Conservation (phyloP, 2,113 vertebrate genomes). For the Oryzias celebensis region DNA sequence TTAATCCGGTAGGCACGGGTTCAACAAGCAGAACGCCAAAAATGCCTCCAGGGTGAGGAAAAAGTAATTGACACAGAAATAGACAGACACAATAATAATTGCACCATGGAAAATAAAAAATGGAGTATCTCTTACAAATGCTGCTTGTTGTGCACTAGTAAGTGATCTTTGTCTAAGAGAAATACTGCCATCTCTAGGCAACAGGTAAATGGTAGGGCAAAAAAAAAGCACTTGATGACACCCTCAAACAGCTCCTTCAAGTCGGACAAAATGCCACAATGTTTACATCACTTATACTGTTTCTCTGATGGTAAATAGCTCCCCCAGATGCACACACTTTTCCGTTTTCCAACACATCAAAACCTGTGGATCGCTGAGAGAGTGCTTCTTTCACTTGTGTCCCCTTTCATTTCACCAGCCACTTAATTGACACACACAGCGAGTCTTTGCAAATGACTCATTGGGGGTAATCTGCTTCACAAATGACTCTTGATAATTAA, state of each 20-base stretch:
- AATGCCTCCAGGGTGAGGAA: constrained; percentile 27
- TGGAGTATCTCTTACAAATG: constrained; percentile 9
- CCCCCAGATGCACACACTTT: constrained; percentile 8
- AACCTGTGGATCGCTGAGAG: constrained; percentile 5
- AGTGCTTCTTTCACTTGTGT: constrained; percentile 45
- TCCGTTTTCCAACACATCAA: constrained; percentile 2
- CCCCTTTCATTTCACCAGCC: constrained; percentile 53
- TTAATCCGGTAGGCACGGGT: constrained; percentile 31
- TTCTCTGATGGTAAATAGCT: constrained; percentile 1
- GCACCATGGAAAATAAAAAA: constrained; percentile 15
- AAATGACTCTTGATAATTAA: constrained; percentile 63
- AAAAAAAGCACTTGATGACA: constrained; percentile 1
- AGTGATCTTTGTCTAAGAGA: constrained; percentile 21
- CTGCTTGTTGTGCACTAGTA: constrained; percentile 17
- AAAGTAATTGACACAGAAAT: not conserved
- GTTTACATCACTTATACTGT: constrained; percentile 3
- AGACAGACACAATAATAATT: constrained; percentile 26
- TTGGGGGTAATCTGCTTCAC: constrained; percentile 56
- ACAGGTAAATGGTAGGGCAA: not conserved
- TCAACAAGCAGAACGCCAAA: constrained; percentile 54
- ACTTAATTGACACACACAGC: constrained; percentile 53
- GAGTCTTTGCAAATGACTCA: constrained; percentile 44
- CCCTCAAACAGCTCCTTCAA: not conserved
- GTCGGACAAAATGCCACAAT: not conserved
- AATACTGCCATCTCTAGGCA: constrained; percentile 68